Percentiles rank a stretch among this genome's conserved stretches.
Conservation (phyloP, 1,140 invertebrate species). For the Lucilia cuprina region DNA sequence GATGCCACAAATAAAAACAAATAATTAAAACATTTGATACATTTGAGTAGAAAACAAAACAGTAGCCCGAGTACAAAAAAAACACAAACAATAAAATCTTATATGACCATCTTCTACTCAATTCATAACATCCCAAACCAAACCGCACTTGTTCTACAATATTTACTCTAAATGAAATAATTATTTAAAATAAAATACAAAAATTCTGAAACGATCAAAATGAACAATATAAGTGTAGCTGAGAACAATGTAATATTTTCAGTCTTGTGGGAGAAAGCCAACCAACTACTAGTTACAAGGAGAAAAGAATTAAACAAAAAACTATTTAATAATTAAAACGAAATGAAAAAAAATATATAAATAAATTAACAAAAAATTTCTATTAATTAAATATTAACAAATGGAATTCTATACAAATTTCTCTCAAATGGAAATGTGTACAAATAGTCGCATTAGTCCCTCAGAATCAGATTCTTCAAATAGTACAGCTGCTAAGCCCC, state of each 20-base stretch:
- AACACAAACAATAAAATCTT: background rate
- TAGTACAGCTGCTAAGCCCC: slow-evolving; percentile 63
- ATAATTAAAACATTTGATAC: slow-evolving; percentile 13
- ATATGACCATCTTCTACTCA: slow-evolving; percentile 2
- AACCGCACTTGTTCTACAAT: background rate
- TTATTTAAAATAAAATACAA: background rate
- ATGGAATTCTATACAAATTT: slow-evolving; percentile 37
- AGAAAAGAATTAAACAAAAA: background rate
- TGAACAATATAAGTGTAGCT: background rate
- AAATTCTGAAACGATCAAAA: background rate
- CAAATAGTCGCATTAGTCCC: slow-evolving; percentile 36
- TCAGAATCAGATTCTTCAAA: slow-evolving; percentile 42
- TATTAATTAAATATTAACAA: slow-evolving; percentile 12
- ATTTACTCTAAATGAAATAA: background rate
- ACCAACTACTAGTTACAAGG: slow-evolving; percentile 13
- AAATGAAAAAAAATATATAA: background rate
- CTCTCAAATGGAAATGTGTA: slow-evolving; percentile 18
- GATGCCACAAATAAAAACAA: slow-evolving; percentile 24
- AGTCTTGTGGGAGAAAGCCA: slow-evolving; percentile 36
- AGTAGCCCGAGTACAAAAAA: slow-evolving; percentile 8
- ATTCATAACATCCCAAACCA: background rate
- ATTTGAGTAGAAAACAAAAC: slow-evolving; percentile 11
- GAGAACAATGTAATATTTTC: slow-evolving; percentile 8
- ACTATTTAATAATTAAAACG: background rate
- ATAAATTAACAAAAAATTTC: background rate